Percentiles rank a stretch among this genome's conserved stretches.
phyloP scores from a whole-genome alignment of 1,140 invertebrate species.

The Saccostrea cuccullata region DNA sequence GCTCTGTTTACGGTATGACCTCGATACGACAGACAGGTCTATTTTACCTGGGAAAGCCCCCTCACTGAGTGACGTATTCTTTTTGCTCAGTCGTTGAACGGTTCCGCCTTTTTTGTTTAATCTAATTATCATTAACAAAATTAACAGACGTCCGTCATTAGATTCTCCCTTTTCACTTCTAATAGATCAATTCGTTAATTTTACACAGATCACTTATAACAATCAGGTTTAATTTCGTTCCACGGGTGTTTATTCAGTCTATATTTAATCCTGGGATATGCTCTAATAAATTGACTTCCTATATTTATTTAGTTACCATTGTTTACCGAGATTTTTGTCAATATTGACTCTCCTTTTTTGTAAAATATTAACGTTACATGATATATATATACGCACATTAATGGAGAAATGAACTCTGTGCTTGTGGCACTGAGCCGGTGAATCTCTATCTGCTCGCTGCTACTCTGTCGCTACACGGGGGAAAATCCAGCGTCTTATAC shows the following conservation, averaged over 20 bases:
- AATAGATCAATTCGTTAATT: neutral
- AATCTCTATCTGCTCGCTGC: neutral
- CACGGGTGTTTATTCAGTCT: neutral
- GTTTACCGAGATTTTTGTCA: constrained; percentile 5
- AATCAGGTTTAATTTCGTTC: neutral
- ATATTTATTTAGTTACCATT: constrained; percentile 22
- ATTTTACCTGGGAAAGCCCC: constrained; percentile 39
- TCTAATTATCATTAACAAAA: constrained; percentile 30
- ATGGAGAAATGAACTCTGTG: too few species aligned
- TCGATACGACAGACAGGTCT: constrained; percentile 26
- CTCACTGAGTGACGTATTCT: constrained; percentile 30
- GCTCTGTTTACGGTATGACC: constrained; percentile 34
- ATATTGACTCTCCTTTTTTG: neutral
- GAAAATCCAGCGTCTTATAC: neutral
- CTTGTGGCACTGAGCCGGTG: neutral
- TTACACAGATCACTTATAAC: neutral
- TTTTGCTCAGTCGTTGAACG: neutral
- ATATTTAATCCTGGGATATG: neutral
- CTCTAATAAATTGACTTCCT: neutral
- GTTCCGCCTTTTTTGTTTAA: constrained; percentile 20
- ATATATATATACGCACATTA: neutral
- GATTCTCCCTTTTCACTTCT: neutral
- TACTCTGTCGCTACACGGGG: neutral
- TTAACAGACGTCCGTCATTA: constrained; percentile 19
- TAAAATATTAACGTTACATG: neutral